Evolutionary conservation across 2,888 invertebrate genomes (phyloP), one percentile per base, ranked within the genome.

Genomic region (Alentia gelatinosa): DNA sequence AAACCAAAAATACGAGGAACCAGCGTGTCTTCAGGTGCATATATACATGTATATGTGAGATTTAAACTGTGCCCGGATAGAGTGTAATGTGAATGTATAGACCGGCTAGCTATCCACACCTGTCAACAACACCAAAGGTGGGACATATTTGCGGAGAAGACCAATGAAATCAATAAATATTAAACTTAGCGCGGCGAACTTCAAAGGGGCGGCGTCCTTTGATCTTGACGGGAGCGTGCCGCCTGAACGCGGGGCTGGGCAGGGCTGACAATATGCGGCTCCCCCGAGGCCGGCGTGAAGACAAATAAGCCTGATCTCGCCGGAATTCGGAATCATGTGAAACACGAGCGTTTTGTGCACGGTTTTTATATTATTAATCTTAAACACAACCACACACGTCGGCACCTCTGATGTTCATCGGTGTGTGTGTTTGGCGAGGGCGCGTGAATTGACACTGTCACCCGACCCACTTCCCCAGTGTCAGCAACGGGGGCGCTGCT

Each of bases 151-250:
- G 86, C 47, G 86, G 86, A 86, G 86, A 86, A 42, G 47, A 86
- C 47, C 86, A 86, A 86, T 86, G 86, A 86, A 86, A 86, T 86
- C 86, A 86, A 86, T 86, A 86, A 86, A 86, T 86, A 86, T 86
- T 86, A 86, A 86, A 86, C 86, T 50, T 47, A 35, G 50, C 33
- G 47, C 86, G 86, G 86, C 50, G 47, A 0, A 50, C 86, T 26
- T 86, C 42, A 86, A 86, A 86, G 86, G 1, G 47, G 86, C 86
- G 86, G 86, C 47, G 12, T 47, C 42, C 47, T 86, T 86, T 86
- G 86, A 86, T 86, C 42, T 47, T 47, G 86, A 42, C 47, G n/a
- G 86, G 86, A 86, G 86, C 86, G 86, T 86, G 86, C 86, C 86
- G 42, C 47, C 86, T 33, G 33, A 50, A 86, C 86, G 47, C 15